Percentiles rank a stretch among this genome's conserved stretches.
Conservation (phyloP, 2,113 vertebrate species). For the Cygnus buccinator region DNA sequence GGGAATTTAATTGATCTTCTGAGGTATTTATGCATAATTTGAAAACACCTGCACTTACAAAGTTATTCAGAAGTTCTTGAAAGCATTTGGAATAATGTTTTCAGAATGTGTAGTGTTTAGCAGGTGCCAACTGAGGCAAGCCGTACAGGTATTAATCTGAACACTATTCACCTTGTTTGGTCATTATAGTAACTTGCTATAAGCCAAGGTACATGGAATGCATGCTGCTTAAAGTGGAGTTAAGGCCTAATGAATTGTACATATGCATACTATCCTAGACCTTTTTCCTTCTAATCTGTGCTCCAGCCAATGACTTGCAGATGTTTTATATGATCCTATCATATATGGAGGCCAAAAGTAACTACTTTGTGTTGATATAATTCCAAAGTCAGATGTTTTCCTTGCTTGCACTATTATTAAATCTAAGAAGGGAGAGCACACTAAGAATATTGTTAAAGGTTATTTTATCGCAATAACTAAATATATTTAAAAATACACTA, state of each 20-base stretch:
- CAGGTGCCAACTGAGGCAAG: slow-evolving; percentile 12
- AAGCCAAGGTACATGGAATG: background rate
- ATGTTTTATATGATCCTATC: slow-evolving; percentile 58
- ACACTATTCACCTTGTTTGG: slow-evolving; percentile 54
- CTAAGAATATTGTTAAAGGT: background rate
- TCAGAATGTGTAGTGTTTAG: slow-evolving; percentile 6
- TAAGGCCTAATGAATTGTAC: slow-evolving; percentile 39
- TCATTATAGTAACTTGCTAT: slow-evolving; percentile 20
- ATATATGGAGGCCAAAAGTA: slow-evolving; percentile 47
- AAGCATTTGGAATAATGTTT: slow-evolving; percentile 38
- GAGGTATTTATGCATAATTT: slow-evolving; percentile 3
- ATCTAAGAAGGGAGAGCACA: background rate
- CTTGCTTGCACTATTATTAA: slow-evolving; percentile 20
- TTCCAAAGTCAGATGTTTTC: slow-evolving; percentile 58
- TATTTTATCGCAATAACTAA: background rate
- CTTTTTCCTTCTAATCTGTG: slow-evolving; percentile 49
- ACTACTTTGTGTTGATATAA: slow-evolving; percentile 45
- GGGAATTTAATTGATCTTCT: slow-evolving; percentile 19
- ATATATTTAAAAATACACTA: background rate
- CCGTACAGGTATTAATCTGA: slow-evolving; percentile 34
- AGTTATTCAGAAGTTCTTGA: slow-evolving; percentile 17
- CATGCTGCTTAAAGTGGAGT: slow-evolving; percentile 47
- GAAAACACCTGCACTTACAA: slow-evolving; percentile 45
- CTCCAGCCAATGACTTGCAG: slow-evolving; percentile 57
- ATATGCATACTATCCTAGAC: slow-evolving; percentile 26